Evolutionary conservation across 2,888 invertebrate genomes (phyloP).

Genomic region (Tenodera sinensis): DNA sequence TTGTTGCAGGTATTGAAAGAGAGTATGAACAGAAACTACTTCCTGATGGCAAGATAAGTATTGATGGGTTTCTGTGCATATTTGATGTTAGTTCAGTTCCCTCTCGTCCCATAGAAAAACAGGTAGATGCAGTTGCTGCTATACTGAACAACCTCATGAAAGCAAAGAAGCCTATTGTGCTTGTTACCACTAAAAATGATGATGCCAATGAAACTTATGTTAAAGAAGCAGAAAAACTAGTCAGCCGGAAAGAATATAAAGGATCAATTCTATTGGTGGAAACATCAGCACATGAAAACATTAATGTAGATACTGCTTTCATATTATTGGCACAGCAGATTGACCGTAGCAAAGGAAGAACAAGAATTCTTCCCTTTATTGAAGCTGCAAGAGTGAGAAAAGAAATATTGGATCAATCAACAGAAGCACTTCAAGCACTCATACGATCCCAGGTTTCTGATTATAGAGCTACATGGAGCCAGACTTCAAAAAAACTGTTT

Average conservation of each 20-base stretch:
- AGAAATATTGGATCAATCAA: constrained; percentile 84
- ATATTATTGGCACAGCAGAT: constrained; percentile 87
- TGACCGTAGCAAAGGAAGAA: constrained; percentile 80
- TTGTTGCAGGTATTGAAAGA: constrained; percentile 75
- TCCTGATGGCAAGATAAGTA: constrained; percentile 85
- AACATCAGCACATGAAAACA: constrained; percentile 92
- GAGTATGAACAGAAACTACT: constrained; percentile 92
- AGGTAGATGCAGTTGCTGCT: constrained; percentile 80
- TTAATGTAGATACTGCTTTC: constrained; percentile 92
- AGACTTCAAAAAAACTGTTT: constrained; percentile 78
- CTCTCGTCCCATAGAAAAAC: constrained; percentile 85
- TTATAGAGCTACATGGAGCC: constrained; percentile 79
- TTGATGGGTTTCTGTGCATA: constrained; percentile 93
- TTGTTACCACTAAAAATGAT: constrained; percentile 95
- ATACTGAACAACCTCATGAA: constrained; percentile 83
- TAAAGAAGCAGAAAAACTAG: constrained; percentile 83
- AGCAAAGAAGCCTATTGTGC: constrained; percentile 90
- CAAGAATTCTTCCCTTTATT: constrained; percentile 66
- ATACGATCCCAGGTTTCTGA: constrained; percentile 67
- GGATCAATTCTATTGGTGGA: constrained; percentile 85
- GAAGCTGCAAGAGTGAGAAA: constrained; percentile 84
- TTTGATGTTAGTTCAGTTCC: constrained; percentile 95
- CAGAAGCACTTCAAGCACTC: constrained; percentile 84
- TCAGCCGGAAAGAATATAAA: constrained; percentile 88
- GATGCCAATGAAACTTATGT: constrained; percentile 84